Base-by-base conservation (phyloP, 2,113 vertebrate genomes). In the Phylloscopus trochilus region DNA sequence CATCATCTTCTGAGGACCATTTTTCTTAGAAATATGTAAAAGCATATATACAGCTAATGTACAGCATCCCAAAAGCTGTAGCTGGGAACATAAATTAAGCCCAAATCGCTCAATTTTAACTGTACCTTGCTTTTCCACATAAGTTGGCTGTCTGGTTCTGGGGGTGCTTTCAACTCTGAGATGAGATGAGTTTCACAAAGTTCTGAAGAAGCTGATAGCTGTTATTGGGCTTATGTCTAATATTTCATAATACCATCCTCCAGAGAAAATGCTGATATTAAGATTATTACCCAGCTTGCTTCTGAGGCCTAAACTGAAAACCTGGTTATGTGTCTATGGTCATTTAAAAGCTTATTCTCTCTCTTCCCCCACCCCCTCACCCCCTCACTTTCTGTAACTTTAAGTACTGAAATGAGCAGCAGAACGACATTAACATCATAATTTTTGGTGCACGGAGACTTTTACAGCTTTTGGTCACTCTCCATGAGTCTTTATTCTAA, bases 11-110 rank as follows among this genome's bases (percentile, higher is more conserved):
- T 51, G 52, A 93, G 68, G 59, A 84, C 46, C 64, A 77, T 96
- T 92, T 95, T 95, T 96, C 90, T 81, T 92, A 86, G 82, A 91
- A 91, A 91, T 95, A 95, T 95, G 84, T 93, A 89, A 90, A 92
- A 90, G 80, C 67, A 55, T 47, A 91, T 70, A 79, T 70, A 41
- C 33, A 63, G 75, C 89, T 90, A 95, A 92, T 92, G 68, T 88
- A 56, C 43, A 91, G 68, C 75, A 91, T 92, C 95, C 84, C 91
- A 89, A 79, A 95, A 96, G 70, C 94, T 92, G 78, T 83, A 89
- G 58, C 15, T 90, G n/a, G 46, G 63, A 87, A 66, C 84, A 91
- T 93, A 96, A 96, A 85, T 76, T 91, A 90, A 74, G 30, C 15
- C 70, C 59, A 47, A 91, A 83, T 63, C 90, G 75, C 72, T 93